phyloP scores from a whole-genome alignment of 2,797 vertebrate species.

The Acestrorhynchus altus region DNA sequence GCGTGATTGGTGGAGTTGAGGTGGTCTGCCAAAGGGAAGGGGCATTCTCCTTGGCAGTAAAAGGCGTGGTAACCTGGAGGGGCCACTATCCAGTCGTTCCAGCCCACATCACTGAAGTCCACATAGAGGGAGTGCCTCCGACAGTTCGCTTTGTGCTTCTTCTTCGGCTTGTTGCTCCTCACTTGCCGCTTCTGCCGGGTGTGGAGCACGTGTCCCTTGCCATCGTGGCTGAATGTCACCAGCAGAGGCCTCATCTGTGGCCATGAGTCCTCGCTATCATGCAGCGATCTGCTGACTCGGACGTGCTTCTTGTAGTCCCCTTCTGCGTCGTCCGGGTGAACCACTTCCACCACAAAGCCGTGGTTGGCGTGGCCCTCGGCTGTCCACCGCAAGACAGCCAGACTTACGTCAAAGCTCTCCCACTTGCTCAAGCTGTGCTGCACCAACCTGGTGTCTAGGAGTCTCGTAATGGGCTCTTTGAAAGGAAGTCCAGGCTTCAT shows the following conservation, averaged over 20 bases:
- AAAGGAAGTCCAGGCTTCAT: conserved; percentile 80
- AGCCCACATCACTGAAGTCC: conserved; percentile 98
- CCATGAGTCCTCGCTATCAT: conserved; percentile 92
- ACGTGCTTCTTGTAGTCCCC: conserved; percentile 84
- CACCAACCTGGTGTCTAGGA: conserved; percentile 96
- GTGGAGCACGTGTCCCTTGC: conserved; percentile 92
- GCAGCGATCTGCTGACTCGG: conserved; percentile 95
- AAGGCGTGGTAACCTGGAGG: conserved; percentile 96
- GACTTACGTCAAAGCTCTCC: conserved; percentile 98
- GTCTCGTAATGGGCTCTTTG: conserved; percentile 87
- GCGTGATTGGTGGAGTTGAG: conserved; percentile 99
- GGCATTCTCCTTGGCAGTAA: conserved; percentile 98
- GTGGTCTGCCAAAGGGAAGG: conserved; percentile 96
- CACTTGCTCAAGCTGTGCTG: conserved; percentile 92
- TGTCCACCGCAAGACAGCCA: conserved; percentile 93
- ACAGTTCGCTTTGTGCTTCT: conserved; percentile 93
- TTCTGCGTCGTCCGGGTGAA: conserved; percentile 83
- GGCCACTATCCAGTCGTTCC: conserved; percentile 99
- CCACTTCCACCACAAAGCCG: conserved; percentile 94
- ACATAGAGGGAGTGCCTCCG: conserved; percentile 95
- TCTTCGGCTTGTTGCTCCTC: conserved; percentile 84
- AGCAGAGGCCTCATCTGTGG: conserved; percentile 91
- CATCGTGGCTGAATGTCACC: conserved; percentile 95
- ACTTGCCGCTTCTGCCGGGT: conserved; percentile 91
- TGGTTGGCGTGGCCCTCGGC: conserved; percentile 88